Conservation (phyloP, 2,113 vertebrate species). For the Kryptolebias marmoratus region DNA sequence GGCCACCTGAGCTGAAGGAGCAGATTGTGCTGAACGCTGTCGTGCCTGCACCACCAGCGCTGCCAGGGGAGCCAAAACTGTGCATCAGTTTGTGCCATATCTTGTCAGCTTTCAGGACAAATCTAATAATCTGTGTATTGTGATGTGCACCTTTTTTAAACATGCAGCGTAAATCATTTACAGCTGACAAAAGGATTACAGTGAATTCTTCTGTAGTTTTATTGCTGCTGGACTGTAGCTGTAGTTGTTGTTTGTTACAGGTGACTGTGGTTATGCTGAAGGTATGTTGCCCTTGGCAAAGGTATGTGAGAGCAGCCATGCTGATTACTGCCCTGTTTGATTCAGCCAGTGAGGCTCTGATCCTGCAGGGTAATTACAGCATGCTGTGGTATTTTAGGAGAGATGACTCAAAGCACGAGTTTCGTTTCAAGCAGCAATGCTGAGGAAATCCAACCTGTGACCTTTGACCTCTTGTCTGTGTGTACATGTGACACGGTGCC, state of each 20-base stretch:
- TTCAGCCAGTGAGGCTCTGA: conserved; percentile 24
- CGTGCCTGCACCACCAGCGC: not conserved
- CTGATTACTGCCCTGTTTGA: conserved; percentile 53
- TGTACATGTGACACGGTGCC: conserved; percentile 40
- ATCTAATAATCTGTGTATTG: too few species aligned
- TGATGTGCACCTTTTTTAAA: too few species aligned
- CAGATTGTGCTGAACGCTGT: not conserved
- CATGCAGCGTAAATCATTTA: too few species aligned
- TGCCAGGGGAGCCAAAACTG: not conserved
- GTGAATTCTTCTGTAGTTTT: conserved; percentile 1
- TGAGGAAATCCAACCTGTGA: not conserved
- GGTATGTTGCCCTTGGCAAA: conserved; percentile 50
- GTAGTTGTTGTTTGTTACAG: conserved; percentile 58
- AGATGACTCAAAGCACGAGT: conserved; percentile 10
- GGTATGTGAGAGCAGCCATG: conserved; percentile 61
- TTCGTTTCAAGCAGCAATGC: conserved; percentile 6
- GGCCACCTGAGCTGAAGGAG: conserved; percentile 19
- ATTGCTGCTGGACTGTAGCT: conserved; percentile 35
- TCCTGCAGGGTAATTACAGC: conserved; percentile 53
- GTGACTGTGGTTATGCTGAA: conserved; percentile 27
- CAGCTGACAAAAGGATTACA: too few species aligned
- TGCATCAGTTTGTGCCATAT: not conserved
- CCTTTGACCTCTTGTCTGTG: conserved; percentile 35
- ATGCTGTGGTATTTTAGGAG: conserved; percentile 27
- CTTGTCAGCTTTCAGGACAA: not conserved